phyloP scores from a whole-genome alignment of 1,140 invertebrate genomes.

The Lasaia peninsularis region DNA sequence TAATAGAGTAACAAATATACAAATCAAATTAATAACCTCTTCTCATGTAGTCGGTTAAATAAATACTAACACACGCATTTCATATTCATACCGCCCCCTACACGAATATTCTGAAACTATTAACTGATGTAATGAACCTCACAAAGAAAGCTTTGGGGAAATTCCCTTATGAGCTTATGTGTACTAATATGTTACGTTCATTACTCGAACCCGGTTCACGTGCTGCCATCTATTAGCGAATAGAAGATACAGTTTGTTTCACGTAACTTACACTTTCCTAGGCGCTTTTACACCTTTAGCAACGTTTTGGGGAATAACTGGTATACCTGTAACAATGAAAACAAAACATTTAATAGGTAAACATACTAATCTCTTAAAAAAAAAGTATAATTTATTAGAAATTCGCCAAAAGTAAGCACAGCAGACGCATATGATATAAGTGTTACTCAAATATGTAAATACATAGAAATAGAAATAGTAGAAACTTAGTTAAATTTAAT shows the following conservation, averaged over 20 bases:
- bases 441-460: too few relatives aligned
- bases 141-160: slow-evolving; percentile 54
- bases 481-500: too few relatives aligned
- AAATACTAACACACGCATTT: not conserved
- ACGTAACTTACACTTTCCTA: slow-evolving; percentile 11
- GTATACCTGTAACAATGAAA: slow-evolving; percentile 27
- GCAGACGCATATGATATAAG: too few relatives aligned
- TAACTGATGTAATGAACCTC: slow-evolving; percentile 43
- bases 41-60: slow-evolving; percentile 9
- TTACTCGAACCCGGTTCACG: slow-evolving; percentile 25
- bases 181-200: slow-evolving; percentile 10
- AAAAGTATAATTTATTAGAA: too few relatives aligned
- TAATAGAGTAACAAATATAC: too few relatives aligned
- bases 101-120: slow-evolving; percentile 53
- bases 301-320: not conserved
- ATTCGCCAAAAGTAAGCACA: too few relatives aligned
- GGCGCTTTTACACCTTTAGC: not conserved
- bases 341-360: not conserved
- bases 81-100: slow-evolving; percentile 56
- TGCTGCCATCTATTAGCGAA: slow-evolving; percentile 60
- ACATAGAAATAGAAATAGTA: too few relatives aligned
- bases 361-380: too few relatives aligned
- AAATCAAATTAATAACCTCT: too few relatives aligned
- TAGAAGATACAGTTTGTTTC: slow-evolving; percentile 48
- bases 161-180: slow-evolving; percentile 38